Conservation (phyloP, 2,113 vertebrate genomes). For the Cyanoramphus novaezelandiae region DNA sequence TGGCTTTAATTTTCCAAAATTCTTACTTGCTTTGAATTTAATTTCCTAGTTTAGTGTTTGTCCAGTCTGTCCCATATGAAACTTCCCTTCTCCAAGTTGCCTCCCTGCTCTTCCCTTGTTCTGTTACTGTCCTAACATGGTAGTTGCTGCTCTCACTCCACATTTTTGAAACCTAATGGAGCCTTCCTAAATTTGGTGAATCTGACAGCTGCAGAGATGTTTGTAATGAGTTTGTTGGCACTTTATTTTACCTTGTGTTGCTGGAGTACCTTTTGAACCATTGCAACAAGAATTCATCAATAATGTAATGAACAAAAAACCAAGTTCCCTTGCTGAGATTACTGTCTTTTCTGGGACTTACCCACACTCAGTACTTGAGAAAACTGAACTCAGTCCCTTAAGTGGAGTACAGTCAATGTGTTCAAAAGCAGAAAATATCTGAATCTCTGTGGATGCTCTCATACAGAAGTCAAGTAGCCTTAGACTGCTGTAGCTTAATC, state of each 20-base stretch:
- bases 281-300: rapidly evolving
- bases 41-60: neutral
- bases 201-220: neutral
- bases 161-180: neutral
- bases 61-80: neutral
- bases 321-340: neutral
- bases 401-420: neutral
- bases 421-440: neutral
- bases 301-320: neutral
- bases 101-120: neutral
- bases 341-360: neutral
- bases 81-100: neutral
- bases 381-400: too few species aligned
- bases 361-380: neutral
- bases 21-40: neutral
- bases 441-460: neutral
- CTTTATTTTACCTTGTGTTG: neutral
- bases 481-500: neutral
- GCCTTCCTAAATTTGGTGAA: neutral
- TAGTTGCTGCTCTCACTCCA: neutral
- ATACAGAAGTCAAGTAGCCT: neutral
- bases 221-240: neutral
- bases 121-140: neutral
- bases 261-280: neutral
- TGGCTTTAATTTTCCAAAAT: neutral